Conservation (phyloP, 2,888 invertebrate species). For the Chaetogeoica ovagalla region DNA sequence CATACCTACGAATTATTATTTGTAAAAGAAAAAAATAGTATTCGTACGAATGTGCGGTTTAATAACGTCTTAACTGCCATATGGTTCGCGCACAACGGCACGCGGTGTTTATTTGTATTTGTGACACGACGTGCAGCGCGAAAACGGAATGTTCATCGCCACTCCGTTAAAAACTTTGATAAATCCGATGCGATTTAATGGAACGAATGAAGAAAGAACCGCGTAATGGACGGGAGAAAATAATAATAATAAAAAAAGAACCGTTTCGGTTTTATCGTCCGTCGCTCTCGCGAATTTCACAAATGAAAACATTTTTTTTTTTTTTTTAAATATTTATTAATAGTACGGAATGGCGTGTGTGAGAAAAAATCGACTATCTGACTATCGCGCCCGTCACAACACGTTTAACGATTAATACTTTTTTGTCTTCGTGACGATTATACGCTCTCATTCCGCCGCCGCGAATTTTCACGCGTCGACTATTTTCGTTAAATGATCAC, state of each 20-base stretch:
- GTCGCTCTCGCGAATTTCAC: background rate
- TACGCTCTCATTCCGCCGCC: background rate
- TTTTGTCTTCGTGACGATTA: background rate
- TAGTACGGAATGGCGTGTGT: background rate
- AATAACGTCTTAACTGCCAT: no score
- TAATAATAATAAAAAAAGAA: background rate
- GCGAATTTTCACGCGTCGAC: constrained; percentile 1
- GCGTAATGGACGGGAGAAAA: background rate
- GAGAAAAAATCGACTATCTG: background rate
- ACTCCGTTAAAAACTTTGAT: background rate
- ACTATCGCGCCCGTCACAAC: background rate
- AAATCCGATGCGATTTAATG: background rate
- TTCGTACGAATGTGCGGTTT: no score
- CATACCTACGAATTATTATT: no score
- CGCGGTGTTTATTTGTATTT: no score
- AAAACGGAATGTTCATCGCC: no score
- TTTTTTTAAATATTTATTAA: background rate
- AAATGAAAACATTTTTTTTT: background rate
- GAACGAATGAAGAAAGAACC: background rate
- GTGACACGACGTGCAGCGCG: no score
- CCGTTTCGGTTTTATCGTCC: no score
- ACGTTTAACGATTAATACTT: background rate
- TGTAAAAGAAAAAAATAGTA: no score
- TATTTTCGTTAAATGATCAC: background rate
- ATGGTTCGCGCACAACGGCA: no score